phyloP scores from a whole-genome alignment of 1,140 invertebrate genomes.

The Subanguina moxae region DNA sequence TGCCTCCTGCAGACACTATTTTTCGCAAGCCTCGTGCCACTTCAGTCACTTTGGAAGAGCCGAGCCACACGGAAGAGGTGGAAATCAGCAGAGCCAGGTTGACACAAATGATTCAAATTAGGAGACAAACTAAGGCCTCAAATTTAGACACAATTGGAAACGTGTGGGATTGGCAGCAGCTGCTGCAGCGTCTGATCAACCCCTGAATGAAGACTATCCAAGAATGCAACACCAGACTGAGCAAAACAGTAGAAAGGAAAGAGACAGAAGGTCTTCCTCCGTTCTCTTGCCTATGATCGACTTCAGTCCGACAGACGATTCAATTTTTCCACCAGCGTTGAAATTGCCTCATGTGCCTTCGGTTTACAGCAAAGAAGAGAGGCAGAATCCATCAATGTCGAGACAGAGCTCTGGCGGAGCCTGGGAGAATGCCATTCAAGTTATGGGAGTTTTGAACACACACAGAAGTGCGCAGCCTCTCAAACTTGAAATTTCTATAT shows the following conservation, averaged over 20 bases:
- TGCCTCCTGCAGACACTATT: too few relatives aligned
- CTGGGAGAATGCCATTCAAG: constrained; percentile 4
- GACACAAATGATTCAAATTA: too few relatives aligned
- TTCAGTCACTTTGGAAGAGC: too few relatives aligned
- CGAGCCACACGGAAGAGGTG: background rate
- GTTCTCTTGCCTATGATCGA: background rate
- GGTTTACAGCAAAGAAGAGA: background rate
- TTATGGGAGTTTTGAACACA: background rate
- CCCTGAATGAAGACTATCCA: background rate
- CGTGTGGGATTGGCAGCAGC: background rate
- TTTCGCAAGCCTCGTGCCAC: too few relatives aligned
- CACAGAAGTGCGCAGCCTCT: background rate
- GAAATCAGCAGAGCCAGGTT: background rate
- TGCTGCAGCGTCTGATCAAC: background rate
- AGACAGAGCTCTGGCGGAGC: background rate
- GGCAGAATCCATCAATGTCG: background rate
- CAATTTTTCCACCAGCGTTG: background rate
- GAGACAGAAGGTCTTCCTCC: background rate
- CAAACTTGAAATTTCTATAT: too few relatives aligned
- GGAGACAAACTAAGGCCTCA: too few relatives aligned
- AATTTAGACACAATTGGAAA: background rate
- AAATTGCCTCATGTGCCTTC: background rate
- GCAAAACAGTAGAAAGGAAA: too few relatives aligned
- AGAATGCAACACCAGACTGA: background rate
- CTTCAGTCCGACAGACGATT: background rate